Evolutionary conservation across 2,113 vertebrate species (phyloP).

Genomic region (Protomyctophum bolini): DNA sequence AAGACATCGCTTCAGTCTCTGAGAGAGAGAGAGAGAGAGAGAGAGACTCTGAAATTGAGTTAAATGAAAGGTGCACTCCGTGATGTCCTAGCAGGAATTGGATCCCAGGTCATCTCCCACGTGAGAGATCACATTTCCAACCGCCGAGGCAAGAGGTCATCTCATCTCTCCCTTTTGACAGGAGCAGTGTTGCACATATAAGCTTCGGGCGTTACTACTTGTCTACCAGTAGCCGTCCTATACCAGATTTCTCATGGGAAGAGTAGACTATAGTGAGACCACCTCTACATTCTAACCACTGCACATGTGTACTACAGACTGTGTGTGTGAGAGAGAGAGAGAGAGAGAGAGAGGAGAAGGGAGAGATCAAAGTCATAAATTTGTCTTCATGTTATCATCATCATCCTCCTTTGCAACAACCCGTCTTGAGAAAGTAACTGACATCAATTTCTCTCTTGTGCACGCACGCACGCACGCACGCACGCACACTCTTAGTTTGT

Average conservation of each 20-base stretch:
- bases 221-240: no score
- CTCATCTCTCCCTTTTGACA: no score
- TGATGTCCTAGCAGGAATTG: no score
- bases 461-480: conserved; percentile 6
- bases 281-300: no score
- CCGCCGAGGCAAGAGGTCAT: no score
- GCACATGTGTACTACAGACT: no score
- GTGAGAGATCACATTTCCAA: no score
- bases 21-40: not conserved
- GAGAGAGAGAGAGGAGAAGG: not conserved
- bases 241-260: no score
- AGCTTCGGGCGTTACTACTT: no score
- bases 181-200: no score
- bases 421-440: conserved; percentile 2
- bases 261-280: no score
- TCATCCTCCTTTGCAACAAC: not conserved
- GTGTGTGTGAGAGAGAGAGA: not conserved
- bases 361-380: not conserved
- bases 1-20: not conserved
- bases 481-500: not conserved
- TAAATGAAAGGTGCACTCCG: not conserved
- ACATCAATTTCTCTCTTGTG: conserved; percentile 7
- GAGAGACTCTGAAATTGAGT: not conserved
- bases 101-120: no score
- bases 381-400: not conserved